A percentile compares a stretch with the other conserved stretches of the same genome.
Conservation (phyloP, 2,797 vertebrate genomes). For the Anableps anableps region DNA sequence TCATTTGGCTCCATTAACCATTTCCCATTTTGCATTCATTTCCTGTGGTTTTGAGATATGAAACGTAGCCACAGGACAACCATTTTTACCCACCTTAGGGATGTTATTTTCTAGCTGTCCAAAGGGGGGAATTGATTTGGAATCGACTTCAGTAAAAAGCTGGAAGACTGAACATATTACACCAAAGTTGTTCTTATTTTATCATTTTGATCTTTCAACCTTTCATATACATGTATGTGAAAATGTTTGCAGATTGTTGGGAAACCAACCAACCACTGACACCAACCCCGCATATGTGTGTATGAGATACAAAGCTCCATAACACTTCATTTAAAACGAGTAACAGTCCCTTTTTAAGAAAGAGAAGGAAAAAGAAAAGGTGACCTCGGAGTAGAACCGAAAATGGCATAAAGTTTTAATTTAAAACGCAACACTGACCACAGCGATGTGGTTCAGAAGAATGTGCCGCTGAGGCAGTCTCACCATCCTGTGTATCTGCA, state of each 20-base stretch:
- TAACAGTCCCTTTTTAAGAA: neutral
- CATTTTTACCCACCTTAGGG: neutral
- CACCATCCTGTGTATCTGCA: slow-evolving; percentile 39
- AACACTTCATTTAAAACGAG: neutral
- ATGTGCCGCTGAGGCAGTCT: slow-evolving; percentile 49
- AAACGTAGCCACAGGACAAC: neutral
- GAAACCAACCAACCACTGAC: too few relatives aligned
- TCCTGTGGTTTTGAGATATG: neutral
- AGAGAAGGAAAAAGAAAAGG: neutral
- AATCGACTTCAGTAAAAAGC: neutral
- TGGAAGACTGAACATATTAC: neutral
- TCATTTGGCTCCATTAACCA: neutral
- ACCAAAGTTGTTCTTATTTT: neutral
- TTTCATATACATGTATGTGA: too few relatives aligned
- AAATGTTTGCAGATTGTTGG: neutral
- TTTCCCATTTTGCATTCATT: neutral
- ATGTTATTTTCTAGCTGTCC: neutral
- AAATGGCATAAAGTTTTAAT: slow-evolving; percentile 10
- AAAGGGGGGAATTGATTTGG: neutral
- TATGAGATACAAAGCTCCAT: neutral
- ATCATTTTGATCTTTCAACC: neutral
- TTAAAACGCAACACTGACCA: slow-evolving; percentile 41
- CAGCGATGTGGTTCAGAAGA: slow-evolving; percentile 46
- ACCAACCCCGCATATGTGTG: too few relatives aligned
- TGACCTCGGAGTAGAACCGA: neutral